phyloP scores from a whole-genome alignment of 2,797 vertebrate genomes.

The Rhadinocentrus ornatus region DNA sequence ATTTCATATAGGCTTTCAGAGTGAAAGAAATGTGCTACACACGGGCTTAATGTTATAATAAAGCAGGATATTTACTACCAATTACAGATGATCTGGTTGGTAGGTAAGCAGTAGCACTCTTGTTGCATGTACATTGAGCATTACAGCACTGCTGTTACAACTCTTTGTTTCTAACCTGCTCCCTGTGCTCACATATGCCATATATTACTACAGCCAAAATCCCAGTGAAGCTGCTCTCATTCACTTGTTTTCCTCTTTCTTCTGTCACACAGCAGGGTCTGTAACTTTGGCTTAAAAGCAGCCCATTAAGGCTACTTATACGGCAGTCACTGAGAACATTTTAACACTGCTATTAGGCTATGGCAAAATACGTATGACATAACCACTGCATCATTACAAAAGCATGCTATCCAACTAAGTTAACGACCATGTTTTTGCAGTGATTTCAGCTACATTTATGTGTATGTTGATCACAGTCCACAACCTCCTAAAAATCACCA shows the following conservation, averaged over 20 bases:
- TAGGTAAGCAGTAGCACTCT: not conserved
- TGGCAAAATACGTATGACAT: not conserved
- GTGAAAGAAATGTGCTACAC: not conserved
- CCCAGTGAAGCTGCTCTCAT: not conserved
- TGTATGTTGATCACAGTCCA: not conserved
- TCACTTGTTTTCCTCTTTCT: not conserved
- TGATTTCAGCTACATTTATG: not conserved
- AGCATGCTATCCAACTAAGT: not conserved
- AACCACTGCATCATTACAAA: not conserved
- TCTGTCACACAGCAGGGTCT: not conserved
- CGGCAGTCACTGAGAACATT: not conserved
- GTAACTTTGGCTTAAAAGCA: not conserved
- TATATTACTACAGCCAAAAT: not conserved
- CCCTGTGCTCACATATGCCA: not conserved
- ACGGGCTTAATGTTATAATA: not conserved
- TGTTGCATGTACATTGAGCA: not conserved
- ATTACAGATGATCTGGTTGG: not conserved
- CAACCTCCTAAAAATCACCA: not conserved
- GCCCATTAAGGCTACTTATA: not conserved
- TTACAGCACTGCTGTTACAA: not conserved
- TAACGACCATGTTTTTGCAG: not conserved
- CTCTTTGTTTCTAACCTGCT: not conserved
- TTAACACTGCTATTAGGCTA: not conserved
- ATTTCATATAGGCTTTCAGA: not conserved
- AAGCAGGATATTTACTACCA: not conserved